These are phyloP conservation scores for Neotoma lepida DNA, from an alignment of 2,113 vertebrate genomes.

Conservation along the genomic window DNA sequence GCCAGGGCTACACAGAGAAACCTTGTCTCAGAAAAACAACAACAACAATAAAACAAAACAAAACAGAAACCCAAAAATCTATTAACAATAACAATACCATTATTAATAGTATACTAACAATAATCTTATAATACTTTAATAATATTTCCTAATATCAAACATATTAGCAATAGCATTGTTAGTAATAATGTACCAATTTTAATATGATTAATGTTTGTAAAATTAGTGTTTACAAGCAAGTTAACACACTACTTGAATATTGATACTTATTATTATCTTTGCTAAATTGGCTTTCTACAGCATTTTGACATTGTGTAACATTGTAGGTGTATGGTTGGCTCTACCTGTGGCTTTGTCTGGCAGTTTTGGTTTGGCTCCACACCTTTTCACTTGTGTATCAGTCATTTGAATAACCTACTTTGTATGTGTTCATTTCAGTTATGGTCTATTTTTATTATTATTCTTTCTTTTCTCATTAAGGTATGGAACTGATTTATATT, in stretches of 20 bases:
- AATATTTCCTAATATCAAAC: not conserved
- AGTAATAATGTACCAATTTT: not conserved
- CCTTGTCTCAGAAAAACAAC: not conserved
- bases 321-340: not conserved
- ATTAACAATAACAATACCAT: not conserved
- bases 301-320: not conserved
- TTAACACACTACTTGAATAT: not conserved
- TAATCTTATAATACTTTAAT: not conserved
- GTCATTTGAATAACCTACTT: not conserved
- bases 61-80: not conserved
- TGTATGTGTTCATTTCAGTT: not conserved
- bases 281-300: not conserved
- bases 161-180: not conserved
- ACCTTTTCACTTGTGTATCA: constrained; percentile 6
- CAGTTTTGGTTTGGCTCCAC: not conserved
- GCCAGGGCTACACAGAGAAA: not conserved
- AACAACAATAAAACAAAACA: not conserved
- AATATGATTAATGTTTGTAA: not conserved
- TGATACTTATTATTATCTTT: not conserved
- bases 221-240: constrained; percentile 4
- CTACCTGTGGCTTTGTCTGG: not conserved
- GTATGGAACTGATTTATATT: not conserved
- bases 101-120: not conserved
- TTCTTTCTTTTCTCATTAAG: not conserved
- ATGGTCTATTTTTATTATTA: not conserved